Base-by-base conservation (phyloP, 2,888 invertebrate species). In the Anaspis maculata region DNA sequence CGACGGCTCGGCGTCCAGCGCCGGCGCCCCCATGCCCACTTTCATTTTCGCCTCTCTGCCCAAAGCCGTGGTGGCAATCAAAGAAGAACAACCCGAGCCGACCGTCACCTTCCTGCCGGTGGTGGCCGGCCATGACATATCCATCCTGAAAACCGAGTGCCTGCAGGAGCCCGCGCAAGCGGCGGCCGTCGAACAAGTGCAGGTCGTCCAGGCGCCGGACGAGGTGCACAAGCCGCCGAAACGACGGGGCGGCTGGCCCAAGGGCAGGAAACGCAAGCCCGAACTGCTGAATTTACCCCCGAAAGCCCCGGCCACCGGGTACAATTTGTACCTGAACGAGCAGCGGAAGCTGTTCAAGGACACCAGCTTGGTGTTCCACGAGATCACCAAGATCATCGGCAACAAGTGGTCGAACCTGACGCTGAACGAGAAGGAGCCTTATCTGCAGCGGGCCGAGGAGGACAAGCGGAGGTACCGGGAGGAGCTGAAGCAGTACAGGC, bases 171-270 rank as follows among this genome's bases (percentile, higher is more conserved):
- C 15, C 9, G 13, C 15, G 16, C 12, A n/a, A 7, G 26, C 24
- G 3, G 16, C 16, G 7, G n/a, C 13, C 1, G 19, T 24, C 15
- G 19, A 24, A 3, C 24, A 23, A 14, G 15, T 26, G 9, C 10
- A 10, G 12, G 6, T 10, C 11, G 12, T 10, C 5, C 32, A 4
- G 10, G 12, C 9, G 6, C 11, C 10, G 9, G 10, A 7, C 12
- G 12, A 7, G 3, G 37, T 34, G 1, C 31, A 34, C 14, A 38
- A 52, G 33, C 59, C 56, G 27, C 62, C 60, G 28, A 73, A 72
- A 55, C 61, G 66, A 30, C 62, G 71, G 48, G 73, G 74, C 38
- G 75, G 75, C 1, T 75, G 75, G 75, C 75, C 75, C 2, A 75
- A 75, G 56, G 75, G 75, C 1, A 64, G 72, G 32, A 74, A 72